Base-by-base conservation (phyloP, 2,888 invertebrate species). In the Apodemia hepburni region DNA sequence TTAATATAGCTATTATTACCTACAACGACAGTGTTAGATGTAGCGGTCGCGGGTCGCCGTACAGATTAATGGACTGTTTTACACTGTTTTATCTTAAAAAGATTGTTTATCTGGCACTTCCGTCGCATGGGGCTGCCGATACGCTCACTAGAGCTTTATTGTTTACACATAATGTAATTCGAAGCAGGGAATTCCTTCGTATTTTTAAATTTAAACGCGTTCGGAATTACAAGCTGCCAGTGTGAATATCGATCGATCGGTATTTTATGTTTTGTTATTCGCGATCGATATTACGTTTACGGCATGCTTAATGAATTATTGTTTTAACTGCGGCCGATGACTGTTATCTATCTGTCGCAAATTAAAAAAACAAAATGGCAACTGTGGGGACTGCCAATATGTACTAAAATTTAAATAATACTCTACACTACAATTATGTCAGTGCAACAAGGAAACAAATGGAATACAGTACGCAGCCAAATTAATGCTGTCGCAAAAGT, bases 81-180 rank as follows among this genome's bases (percentile, higher is more conserved):
- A 82, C 84, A 87, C 79, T 76, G 79, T 84, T 87, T 89, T 90
- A 90, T 90, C 89, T 87, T 86, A 87, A 88, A 87, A 87, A 88
- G 86, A 88, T 87, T 89, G 90, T 90, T 91, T 90, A 89, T 89
- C 88, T 87, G 78, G 76, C 72, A 82, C 87, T 89, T 91, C 90
- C 91, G 90, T 89, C 89, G 89, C 85, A 82, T 83, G 85, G 79
- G 82, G 80, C 82, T 72, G 77, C 80, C 84, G 88, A 90, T 89
- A 89, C 88, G 88, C 87, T 82, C 84, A 77, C 87, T 86, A 83
- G 78, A 84, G 81, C 82, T 87, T 87, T 86, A 88, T 89, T 89
- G 88, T 90, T 89, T 88, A 89, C 90, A 87, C 87, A 87, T 89
- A 90, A 90, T 90, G 86, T 87, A 87, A 91, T 90, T 91, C 90